Percentiles rank a stretch among this genome's conserved stretches.
Evolutionary conservation across 1,140 invertebrate species (phyloP).

Genomic region (Drosophila arawakana): DNA sequence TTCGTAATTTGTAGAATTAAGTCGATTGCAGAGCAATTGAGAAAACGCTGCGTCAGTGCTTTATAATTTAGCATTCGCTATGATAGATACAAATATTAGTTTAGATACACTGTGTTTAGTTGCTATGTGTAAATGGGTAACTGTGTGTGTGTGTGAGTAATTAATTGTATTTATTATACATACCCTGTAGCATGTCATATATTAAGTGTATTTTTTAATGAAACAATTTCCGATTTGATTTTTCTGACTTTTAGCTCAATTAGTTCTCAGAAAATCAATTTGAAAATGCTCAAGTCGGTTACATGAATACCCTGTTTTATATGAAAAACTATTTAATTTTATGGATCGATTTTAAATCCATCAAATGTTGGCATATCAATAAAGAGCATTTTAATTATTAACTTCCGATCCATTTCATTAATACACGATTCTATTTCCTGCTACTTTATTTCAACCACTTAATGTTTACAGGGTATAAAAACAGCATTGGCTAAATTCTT

Average conservation of each 20-base stretch:
- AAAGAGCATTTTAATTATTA: neutral
- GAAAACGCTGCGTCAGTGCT: conserved; percentile 61
- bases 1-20: conserved; percentile 48
- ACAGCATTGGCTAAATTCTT: conserved; percentile 3
- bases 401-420: neutral
- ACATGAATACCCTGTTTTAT: neutral
- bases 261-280: neutral
- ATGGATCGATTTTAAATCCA: neutral
- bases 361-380: neutral
- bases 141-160: conserved; percentile 22
- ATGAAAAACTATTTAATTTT: too few relatives aligned
- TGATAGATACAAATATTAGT: conserved; percentile 54
- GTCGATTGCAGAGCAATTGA: conserved; percentile 29
- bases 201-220: neutral
- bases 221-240: too few relatives aligned
- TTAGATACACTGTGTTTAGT: conserved; percentile 18
- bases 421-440: neutral
- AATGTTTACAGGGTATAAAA: conserved; percentile 11
- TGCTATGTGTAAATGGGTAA: conserved; percentile 4
- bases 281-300: too few relatives aligned
- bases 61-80: conserved; percentile 63
- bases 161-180: conserved; percentile 61
- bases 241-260: neutral
- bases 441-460: neutral
- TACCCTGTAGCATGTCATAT: conserved; percentile 12